Conservation (phyloP, 2,797 vertebrate species). For the Uromys caudimaculatus region DNA sequence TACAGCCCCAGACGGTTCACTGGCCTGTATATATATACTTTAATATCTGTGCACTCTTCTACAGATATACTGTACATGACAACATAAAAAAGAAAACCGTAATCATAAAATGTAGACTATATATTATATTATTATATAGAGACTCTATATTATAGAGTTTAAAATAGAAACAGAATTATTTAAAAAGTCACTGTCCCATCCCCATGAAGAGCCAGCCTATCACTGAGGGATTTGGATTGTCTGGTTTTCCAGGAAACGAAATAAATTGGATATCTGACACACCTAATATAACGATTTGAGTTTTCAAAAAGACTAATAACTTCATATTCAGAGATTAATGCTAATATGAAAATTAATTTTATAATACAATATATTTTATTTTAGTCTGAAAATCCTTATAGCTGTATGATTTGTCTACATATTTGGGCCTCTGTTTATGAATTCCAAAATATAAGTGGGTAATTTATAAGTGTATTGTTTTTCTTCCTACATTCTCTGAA, state of each 20-base stretch:
- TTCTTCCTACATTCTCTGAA: background rate
- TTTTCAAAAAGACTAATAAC: conserved; percentile 52
- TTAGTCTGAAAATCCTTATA: background rate
- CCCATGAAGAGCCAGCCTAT: background rate
- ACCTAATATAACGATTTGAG: background rate
- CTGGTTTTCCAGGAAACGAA: conserved; percentile 29
- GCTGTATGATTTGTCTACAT: background rate
- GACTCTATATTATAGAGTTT: background rate
- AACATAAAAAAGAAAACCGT: background rate
- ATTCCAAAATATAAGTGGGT: background rate
- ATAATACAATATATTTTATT: background rate
- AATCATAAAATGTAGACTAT: background rate
- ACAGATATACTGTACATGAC: background rate
- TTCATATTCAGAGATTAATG: background rate
- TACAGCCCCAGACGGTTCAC: background rate
- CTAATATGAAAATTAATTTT: background rate
- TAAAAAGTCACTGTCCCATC: background rate
- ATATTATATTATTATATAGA: background rate
- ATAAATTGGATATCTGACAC: background rate
- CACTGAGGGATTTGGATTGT: conserved; percentile 21
- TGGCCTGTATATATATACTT: background rate
- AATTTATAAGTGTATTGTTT: background rate
- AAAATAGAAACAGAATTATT: conserved; percentile 8
- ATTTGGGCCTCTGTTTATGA: background rate
- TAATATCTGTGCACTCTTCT: background rate